Percentiles rank a stretch among this genome's conserved stretches.
These are phyloP conservation scores for Zosterops pallidus DNA, from an alignment of 2,113 vertebrate species.

Conservation along the genomic window DNA sequence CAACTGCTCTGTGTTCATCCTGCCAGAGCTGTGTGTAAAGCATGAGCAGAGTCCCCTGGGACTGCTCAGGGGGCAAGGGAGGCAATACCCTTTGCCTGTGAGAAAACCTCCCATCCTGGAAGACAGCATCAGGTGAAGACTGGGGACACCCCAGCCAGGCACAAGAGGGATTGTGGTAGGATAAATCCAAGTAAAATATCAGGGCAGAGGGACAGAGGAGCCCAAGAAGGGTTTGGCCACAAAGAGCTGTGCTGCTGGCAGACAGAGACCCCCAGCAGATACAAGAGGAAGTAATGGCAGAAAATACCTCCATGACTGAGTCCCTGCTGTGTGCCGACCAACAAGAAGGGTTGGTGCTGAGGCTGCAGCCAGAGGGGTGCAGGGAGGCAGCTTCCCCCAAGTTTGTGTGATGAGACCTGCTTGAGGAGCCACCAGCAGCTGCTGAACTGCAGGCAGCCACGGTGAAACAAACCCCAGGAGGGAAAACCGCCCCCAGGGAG, in stretches of 20 bases:
- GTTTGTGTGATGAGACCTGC: fast-evolving
- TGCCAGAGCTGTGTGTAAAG: neutral
- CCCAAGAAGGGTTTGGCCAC: neutral
- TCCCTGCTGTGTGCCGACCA: neutral
- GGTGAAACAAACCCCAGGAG: fast-evolving
- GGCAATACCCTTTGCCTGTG: neutral
- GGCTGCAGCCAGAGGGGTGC: neutral
- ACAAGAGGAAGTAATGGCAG: neutral
- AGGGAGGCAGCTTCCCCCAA: neutral
- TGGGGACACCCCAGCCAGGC: neutral
- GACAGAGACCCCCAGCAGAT: fast-evolving
- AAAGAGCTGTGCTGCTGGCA: neutral
- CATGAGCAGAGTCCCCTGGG: fast-evolving
- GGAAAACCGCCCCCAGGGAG: fast-evolving
- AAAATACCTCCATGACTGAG: neutral
- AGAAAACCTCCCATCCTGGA: neutral
- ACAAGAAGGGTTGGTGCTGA: fast-evolving
- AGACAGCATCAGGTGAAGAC: neutral
- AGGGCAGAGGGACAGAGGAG: neutral
- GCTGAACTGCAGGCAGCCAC: neutral
- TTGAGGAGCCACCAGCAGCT: neutral
- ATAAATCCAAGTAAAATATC: neutral
- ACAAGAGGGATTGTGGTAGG: neutral
- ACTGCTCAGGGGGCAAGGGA: neutral
- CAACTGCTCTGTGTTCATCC: fast-evolving